A percentile compares a stretch with the other conserved stretches of the same genome.
Conservation (phyloP, 2,797 vertebrate species). For the Myotis daubentonii region DNA sequence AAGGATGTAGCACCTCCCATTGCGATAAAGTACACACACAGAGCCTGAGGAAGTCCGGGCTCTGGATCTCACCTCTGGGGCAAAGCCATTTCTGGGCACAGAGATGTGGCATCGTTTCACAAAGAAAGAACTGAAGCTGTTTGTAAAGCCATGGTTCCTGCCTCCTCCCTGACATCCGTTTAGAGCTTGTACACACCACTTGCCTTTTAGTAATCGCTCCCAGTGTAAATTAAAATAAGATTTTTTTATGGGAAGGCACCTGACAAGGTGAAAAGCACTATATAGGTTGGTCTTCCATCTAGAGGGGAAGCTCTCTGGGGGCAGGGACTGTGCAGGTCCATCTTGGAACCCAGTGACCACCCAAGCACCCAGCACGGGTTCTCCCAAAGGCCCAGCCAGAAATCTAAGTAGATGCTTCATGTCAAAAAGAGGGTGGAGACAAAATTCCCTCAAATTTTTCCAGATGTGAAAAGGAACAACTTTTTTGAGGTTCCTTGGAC, state of each 20-base stretch:
- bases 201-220: background rate
- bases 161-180: background rate
- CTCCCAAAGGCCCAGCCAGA: background rate
- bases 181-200: background rate
- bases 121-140: background rate
- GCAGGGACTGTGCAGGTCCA: background rate
- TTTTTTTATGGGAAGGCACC: background rate
- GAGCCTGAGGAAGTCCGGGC: background rate
- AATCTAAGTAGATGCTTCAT: background rate
- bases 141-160: background rate
- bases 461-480: constrained; percentile 8
- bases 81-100: background rate
- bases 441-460: background rate
- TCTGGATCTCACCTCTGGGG: background rate
- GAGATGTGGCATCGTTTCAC: background rate
- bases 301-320: background rate
- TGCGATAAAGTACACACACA: background rate
- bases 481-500: background rate
- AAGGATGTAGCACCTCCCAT: background rate
- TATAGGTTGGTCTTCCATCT: background rate
- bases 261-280: background rate
- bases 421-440: background rate
- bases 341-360: background rate
- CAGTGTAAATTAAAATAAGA: background rate
- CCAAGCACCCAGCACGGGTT: background rate